Conservation (phyloP, 2,888 invertebrate species). For the Heliconius aoede region DNA sequence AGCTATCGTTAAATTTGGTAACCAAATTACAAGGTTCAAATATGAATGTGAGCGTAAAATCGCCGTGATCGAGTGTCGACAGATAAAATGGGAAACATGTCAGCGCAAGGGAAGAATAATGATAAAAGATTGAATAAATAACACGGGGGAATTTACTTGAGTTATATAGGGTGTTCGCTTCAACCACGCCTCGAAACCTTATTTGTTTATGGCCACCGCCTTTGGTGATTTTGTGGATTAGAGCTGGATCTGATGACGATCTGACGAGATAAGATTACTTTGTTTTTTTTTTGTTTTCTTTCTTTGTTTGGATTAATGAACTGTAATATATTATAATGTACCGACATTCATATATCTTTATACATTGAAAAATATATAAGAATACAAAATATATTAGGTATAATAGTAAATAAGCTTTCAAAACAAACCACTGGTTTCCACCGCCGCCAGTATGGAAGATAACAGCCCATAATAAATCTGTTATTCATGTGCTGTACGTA, state of each 20-base stretch:
- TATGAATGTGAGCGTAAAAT: conserved; percentile 63
- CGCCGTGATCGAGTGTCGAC: conserved; percentile 62
- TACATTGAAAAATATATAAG: not conserved
- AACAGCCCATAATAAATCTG: not conserved
- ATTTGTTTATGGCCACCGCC: conserved; percentile 13
- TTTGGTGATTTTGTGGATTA: conserved; percentile 16
- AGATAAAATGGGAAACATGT: conserved; percentile 27
- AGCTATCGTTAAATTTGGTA: not conserved
- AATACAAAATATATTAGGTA: not conserved
- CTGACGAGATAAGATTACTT: not conserved
- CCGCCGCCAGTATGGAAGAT: not conserved
- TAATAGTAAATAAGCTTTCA: not conserved
- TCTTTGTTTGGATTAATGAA: too few species aligned
- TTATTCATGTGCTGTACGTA: not conserved
- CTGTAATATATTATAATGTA: too few species aligned
- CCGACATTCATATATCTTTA: not conserved
- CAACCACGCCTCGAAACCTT: not conserved
- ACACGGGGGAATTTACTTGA: conserved; percentile 19
- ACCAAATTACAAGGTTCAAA: conserved; percentile 3
- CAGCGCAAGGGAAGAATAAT: conserved; percentile 20
- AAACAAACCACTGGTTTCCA: not conserved
- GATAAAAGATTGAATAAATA: conserved; percentile 32
- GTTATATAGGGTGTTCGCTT: conserved; percentile 8
- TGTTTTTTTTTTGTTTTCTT: not conserved
- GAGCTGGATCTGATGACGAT: not conserved